Conservation (phyloP, 2,797 vertebrate species). For the Scomberomorus guttatus region DNA sequence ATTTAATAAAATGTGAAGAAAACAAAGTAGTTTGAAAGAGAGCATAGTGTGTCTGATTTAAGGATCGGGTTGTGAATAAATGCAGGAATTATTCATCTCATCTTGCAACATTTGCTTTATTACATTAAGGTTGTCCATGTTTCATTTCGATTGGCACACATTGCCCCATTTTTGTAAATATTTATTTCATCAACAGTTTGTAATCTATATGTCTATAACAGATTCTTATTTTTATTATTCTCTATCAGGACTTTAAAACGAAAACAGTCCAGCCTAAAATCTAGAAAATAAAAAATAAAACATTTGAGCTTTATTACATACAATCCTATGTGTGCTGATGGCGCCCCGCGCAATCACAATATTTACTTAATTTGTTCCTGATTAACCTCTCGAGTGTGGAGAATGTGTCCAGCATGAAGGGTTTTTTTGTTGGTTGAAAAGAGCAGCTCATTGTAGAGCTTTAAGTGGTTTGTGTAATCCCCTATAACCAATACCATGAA, state of each 20-base stretch:
- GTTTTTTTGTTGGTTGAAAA: slow-evolving; percentile 63
- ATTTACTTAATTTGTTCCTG: slow-evolving; percentile 68
- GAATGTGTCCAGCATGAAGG: slow-evolving; percentile 72
- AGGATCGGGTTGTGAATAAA: neutral
- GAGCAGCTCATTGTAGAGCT: slow-evolving; percentile 65
- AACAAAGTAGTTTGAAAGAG: neutral
- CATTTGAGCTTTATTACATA: neutral
- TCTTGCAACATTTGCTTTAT: neutral
- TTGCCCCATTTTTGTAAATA: neutral
- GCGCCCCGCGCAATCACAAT: slow-evolving; percentile 44
- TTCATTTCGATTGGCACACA: neutral
- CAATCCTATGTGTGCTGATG: neutral
- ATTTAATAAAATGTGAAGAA: neutral
- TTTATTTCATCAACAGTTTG: neutral
- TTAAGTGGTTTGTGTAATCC: slow-evolving; percentile 76
- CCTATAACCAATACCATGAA: slow-evolving; percentile 73
- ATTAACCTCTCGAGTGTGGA: slow-evolving; percentile 72
- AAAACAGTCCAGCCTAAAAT: neutral
- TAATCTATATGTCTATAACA: neutral
- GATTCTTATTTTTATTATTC: neutral
- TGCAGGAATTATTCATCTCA: neutral
- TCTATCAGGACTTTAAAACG: neutral
- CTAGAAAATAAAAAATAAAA: neutral
- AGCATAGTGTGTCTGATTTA: neutral
- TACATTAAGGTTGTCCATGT: neutral